Base-by-base conservation (phyloP, 2,888 invertebrate species). In the Pseudococcus longispinus region DNA sequence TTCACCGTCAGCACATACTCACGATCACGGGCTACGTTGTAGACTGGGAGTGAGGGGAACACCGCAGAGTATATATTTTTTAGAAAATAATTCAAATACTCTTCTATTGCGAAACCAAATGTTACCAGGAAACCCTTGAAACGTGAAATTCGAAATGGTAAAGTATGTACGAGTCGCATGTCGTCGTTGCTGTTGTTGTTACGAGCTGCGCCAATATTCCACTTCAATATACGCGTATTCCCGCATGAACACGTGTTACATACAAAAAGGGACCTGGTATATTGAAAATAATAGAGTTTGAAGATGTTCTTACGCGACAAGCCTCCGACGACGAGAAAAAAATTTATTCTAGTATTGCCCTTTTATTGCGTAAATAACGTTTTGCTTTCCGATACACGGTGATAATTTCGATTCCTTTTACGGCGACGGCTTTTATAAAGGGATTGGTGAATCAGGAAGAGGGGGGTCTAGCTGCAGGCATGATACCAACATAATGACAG, bases 261-360 rank as follows among this genome's bases (percentile, higher is more conserved):
- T 29, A 29, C 70, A 70, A 29, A 85, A 85, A 85, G 85, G 85
- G 70, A 85, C 60, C 84, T n/a, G 20, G 85, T 85, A 44, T 85
- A 85, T 85, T 85, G 85, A 85, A 85, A 85, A 85, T 85, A 65
- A 85, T 85, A 85, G 85, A 85, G 44, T 85, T 85, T 65, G 85
- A 85, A 85, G 85, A 85, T 85, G 85, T 85, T 85, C 85, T 60
- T 80, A 42, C 42, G 70, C 70, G 29, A 70, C 70, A 70, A 70
- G 70, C 70, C 18, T 60, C 23, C 60, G 20, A 23, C 60, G 60
- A 83, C 83, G 37, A 65, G 70, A 70, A 44, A 70, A 44, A 65
- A 85, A 85, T 70, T 85, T 85, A 85, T 85, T 85, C 44, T 15
- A 26, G 70, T 42, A 44, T 85, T 85, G 77, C 77, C 77, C 77